These are phyloP conservation scores for Rhinoderma darwinii DNA, from an alignment of 2,113 vertebrate species.

Conservation along the genomic window DNA sequence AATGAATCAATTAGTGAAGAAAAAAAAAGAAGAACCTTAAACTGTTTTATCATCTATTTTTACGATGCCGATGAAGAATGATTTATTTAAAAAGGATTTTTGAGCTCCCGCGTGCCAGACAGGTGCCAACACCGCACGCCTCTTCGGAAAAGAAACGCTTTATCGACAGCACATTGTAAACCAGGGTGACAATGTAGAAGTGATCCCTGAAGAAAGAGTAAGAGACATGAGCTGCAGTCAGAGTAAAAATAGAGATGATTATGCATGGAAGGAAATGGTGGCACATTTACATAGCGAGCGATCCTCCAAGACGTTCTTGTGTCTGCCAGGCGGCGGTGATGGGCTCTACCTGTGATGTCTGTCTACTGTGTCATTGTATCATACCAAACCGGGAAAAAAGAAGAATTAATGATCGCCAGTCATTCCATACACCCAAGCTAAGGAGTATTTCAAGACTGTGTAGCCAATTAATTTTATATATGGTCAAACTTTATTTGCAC, in stretches of 20 bases:
- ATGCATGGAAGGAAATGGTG: constrained; percentile 27
- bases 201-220: constrained; percentile 35
- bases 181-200: background rate
- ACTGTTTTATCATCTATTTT: background rate
- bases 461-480: constrained; percentile 4
- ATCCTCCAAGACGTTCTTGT: background rate
- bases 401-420: constrained; percentile 32
- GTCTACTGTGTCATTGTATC: background rate
- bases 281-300: constrained; percentile 20
- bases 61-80: background rate
- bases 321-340: constrained; percentile 26
- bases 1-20: background rate
- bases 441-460: background rate
- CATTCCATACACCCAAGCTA: background rate
- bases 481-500: background rate
- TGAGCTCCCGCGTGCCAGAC: background rate
- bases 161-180: background rate
- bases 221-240: background rate
- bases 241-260: constrained; percentile 47
- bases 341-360: constrained; percentile 35
- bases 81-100: background rate
- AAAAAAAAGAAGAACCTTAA: background rate
- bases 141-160: background rate
- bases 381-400: background rate
- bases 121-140: background rate